A percentile compares a stretch with the other conserved stretches of the same genome.
These are phyloP conservation scores for Drosophila arawakana DNA, from an alignment of 1,140 invertebrate species.

Conservation along the genomic window DNA sequence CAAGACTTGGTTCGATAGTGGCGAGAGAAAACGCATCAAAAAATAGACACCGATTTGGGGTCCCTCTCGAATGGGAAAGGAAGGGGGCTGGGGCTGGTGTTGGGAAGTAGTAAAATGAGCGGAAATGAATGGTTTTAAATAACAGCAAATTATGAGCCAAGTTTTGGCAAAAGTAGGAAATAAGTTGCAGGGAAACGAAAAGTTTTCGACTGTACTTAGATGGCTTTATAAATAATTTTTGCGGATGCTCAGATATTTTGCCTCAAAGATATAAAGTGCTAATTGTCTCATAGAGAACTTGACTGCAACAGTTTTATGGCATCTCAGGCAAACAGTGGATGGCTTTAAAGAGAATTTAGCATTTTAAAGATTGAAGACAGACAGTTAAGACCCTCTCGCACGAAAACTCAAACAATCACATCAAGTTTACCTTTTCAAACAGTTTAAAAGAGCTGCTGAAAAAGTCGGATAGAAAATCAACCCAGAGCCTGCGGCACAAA, in stretches of 20 bases:
- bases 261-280: slow-evolving; percentile 50
- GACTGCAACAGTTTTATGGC: slow-evolving; percentile 2
- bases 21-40: slow-evolving; percentile 61
- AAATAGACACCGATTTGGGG: slow-evolving; percentile 72
- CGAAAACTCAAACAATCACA: not conserved
- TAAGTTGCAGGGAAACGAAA: slow-evolving; percentile 54
- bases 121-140: slow-evolving; percentile 83
- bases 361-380: not conserved
- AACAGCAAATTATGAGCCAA: slow-evolving; percentile 81
- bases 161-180: slow-evolving; percentile 52
- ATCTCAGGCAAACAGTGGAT: not conserved
- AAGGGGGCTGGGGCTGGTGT: slow-evolving; percentile 13
- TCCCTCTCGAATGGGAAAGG: not conserved
- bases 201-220: slow-evolving; percentile 66
- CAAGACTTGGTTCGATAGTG: slow-evolving; percentile 58
- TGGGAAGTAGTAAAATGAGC: slow-evolving; percentile 74
- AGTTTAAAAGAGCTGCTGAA: slow-evolving; percentile 1
- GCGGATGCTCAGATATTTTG: slow-evolving; percentile 42
- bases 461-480: slow-evolving; percentile 36
- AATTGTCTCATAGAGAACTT: slow-evolving; percentile 53
- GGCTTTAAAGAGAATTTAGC: not conserved
- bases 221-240: slow-evolving; percentile 80
- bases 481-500: slow-evolving; percentile 51
- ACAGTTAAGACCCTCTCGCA: not conserved
- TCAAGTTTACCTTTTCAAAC: not conserved